A percentile compares a stretch with the other conserved stretches of the same genome.
Conservation (phyloP, 2,888 invertebrate genomes). For the Epiblema foenella region DNA sequence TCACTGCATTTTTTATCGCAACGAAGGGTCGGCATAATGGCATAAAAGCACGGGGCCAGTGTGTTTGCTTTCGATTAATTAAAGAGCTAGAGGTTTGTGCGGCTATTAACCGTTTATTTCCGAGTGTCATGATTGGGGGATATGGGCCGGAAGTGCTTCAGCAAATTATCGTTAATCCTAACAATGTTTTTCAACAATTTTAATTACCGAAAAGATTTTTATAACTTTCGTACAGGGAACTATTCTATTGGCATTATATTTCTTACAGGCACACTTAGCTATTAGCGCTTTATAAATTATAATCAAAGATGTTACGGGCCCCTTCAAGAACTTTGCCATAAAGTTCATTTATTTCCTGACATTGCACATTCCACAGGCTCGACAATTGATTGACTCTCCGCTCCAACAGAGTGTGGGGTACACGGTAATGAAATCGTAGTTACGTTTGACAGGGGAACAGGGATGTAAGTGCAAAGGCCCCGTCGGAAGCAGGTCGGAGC, state of each 20-base stretch:
- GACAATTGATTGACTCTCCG: conserved; percentile 4
- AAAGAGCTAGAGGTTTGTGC: conserved; percentile 53
- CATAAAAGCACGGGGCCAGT: conserved; percentile 51
- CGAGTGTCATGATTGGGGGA: conserved; percentile 44
- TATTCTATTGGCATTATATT: background rate
- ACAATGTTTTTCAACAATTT: conserved; percentile 39
- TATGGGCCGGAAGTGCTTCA: conserved; percentile 49
- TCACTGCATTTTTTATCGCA: conserved; percentile 47
- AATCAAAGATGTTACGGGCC: background rate
- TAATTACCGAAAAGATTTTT: conserved; percentile 33
- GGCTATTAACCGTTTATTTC: conserved; percentile 56
- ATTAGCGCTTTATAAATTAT: no score
- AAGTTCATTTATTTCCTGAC: conserved; percentile 57
- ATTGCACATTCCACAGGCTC: conserved; percentile 53
- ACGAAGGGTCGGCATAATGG: conserved; percentile 55
- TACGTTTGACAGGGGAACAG: no score
- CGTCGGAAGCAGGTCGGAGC: no score
- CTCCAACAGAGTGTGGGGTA: background rate
- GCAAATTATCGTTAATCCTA: conserved; percentile 36
- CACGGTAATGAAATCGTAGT: conserved; percentile 62
- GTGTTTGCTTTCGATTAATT: conserved; percentile 61
- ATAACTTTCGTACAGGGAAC: no score
- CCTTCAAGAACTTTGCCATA: conserved; percentile 4
- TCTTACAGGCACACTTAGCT: background rate
- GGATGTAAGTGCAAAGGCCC: no score